Base-by-base conservation (phyloP, 2,113 vertebrate genomes). In the Carlito syrichta region DNA sequence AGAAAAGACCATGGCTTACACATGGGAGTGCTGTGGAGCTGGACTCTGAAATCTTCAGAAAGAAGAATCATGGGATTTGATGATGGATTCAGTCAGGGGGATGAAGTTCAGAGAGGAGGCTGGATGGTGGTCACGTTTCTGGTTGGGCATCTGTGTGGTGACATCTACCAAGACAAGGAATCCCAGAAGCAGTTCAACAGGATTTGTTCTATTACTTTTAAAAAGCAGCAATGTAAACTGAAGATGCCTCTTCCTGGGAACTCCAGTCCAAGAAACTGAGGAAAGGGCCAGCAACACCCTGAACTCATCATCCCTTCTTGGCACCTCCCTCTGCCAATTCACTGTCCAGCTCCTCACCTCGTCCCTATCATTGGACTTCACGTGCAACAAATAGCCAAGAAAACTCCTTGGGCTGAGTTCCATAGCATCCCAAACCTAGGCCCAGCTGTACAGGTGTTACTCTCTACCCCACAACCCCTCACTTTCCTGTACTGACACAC, bases 141-240 rank as follows among this genome's bases (percentile, higher is more conserved):
- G 11, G 4, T 16, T 58, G 48, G 62, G 8, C 30, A 73, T 35
- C 43, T 74, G 14, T n/a, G 8, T 45, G 40, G 30, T 81, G 63
- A 63, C 38, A 30, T 87, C 86, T 76, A 54, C 43, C n/a, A 71
- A 91, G 48, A 91, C 22, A n/a, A 50, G 14, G 38, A 92, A 58
- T 3, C 83, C 48, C 19, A 8, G 22, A 63, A 38, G 14, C 30
- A 10, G 6, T 45, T 78, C 62, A 23, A 32, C 27, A 60, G 30
- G 38, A 58, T 32, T 45, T 38, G 0, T 6, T 71, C 6, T 62
- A 32, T 77, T 71, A 63, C 27, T 78, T 45, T 25, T n/a, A 27
- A 48, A 78, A 91, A 45, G 60, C 38, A 76, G 25, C 12, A 16
- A 2, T 58, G 69, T 81, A 23, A 32, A 69, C 4, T 27, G 35